phyloP scores from a whole-genome alignment of 2,113 vertebrate species.

The Rhinogobius similis region DNA sequence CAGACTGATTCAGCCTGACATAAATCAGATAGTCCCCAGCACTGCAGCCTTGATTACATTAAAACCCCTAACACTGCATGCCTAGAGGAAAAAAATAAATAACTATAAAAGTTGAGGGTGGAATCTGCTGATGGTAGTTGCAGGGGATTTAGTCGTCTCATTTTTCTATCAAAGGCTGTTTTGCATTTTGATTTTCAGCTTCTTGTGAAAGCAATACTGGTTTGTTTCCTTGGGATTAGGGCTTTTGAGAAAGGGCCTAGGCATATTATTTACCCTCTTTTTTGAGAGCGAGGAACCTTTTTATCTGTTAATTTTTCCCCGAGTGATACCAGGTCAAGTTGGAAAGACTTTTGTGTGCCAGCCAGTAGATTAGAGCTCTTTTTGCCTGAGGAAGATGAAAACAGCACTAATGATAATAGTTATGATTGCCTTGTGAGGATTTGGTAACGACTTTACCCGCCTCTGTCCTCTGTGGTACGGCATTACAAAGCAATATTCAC shows the following conservation, averaged over 20 bases:
- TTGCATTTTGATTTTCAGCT: slow-evolving; percentile 79
- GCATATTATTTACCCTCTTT: slow-evolving; percentile 63
- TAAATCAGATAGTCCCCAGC: slow-evolving; percentile 58
- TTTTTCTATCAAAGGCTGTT: slow-evolving; percentile 70
- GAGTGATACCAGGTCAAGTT: slow-evolving; percentile 68
- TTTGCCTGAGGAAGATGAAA: slow-evolving; percentile 41
- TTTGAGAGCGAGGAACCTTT: slow-evolving; percentile 51
- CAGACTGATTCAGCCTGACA: slow-evolving; percentile 62
- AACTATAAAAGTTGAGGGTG: slow-evolving; percentile 63
- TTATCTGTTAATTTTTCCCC: slow-evolving; percentile 54
- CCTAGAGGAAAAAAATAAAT: slow-evolving; percentile 5
- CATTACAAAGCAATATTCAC: slow-evolving; percentile 52
- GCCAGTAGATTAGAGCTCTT: slow-evolving; percentile 52
- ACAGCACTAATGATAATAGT: slow-evolving; percentile 60
- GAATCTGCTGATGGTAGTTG: slow-evolving; percentile 73
- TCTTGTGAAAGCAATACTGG: slow-evolving; percentile 65
- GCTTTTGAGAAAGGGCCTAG: slow-evolving; percentile 53
- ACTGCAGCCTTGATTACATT: slow-evolving; percentile 61
- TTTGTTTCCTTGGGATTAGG: slow-evolving; percentile 69
- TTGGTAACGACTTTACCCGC: slow-evolving; percentile 42
- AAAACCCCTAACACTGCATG: slow-evolving; percentile 54
- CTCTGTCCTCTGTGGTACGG: slow-evolving; percentile 36
- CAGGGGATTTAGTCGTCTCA: slow-evolving; percentile 64
- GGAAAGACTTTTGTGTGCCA: slow-evolving; percentile 47
- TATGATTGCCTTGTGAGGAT: slow-evolving; percentile 48